Evolutionary conservation across 2,888 invertebrate genomes (phyloP), one percentile per base, ranked within the genome.

Genomic region (Oscheius myriophilus): DNA sequence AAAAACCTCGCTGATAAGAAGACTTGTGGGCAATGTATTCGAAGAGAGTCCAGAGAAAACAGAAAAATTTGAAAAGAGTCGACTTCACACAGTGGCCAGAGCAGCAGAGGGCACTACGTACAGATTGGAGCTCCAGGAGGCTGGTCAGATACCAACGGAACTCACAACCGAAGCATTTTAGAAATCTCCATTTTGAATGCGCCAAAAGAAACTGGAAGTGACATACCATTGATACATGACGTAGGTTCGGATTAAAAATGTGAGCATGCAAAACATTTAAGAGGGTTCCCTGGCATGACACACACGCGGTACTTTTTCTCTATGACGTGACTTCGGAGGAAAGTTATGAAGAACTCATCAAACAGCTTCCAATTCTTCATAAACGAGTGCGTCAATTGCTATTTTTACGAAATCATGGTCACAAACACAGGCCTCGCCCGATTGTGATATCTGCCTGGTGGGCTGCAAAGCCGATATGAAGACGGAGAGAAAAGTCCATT

Each of bases 221-320:
- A 61, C 18, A 46, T 33, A 21, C 61, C 61, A 4, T 46, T 61
- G 1, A 26, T 61, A 9, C 61, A 61, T 33, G 61, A 61, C 16
- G 61, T 61, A 46, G 23, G 61, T 33, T 61, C 33, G 23, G 16
- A 26, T 11, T 54, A 7, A 3, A 46, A 6, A 46, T 14, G 46
- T 54, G n/a, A 25, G 25, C 26, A 9, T 6, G n/a, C 11, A 11
- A 57, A 42, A 57, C 18, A 46, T 49, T 61, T 33, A 33, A 61
- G 61, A 61, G 52, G 12, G 53, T 63, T 16, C n/a, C 63, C n/a
- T 63, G 63, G 63, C 42, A 49, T n/a, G 63, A 63, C 52, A 53
- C 53, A 11, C 63, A 63, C 41, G 23, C 52, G 2, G 42, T 63
- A 33, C 42, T 63, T 18, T 63, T 63, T 63, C 52, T 63, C 25